Conservation (phyloP, 2,888 invertebrate genomes). For the Therioaphis trifolii region DNA sequence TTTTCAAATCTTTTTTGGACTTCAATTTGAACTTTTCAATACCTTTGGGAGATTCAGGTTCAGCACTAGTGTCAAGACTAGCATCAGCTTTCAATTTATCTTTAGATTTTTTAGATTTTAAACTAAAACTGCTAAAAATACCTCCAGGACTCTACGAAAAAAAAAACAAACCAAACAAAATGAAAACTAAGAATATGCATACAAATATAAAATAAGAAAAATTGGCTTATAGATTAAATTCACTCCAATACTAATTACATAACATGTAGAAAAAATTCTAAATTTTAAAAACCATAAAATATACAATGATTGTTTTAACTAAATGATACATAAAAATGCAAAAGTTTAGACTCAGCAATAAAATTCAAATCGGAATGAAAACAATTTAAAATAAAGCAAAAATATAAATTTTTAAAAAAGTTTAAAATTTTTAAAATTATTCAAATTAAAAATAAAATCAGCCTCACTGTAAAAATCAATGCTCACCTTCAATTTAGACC, state of each 20-base stretch:
- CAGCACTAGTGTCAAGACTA: constrained; percentile 12
- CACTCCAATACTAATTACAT: background rate
- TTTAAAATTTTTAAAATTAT: no score
- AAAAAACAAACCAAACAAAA: constrained; percentile 63
- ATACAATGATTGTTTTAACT: constrained; percentile 1
- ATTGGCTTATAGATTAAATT: constrained; percentile 12
- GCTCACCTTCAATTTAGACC: constrained; percentile 35
- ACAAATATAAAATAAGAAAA: constrained; percentile 6
- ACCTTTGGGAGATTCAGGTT: constrained; percentile 58
- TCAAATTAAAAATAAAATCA: constrained; percentile 6
- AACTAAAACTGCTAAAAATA: constrained; percentile 65
- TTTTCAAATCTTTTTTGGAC: constrained; percentile 69
- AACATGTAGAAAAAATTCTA: background rate
- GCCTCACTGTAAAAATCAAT: background rate
- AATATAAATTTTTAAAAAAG: no score
- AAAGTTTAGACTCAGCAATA: no score
- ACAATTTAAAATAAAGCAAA: background rate
- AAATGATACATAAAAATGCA: no score
- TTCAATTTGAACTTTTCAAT: constrained; percentile 59
- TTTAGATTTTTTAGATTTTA: constrained; percentile 64
- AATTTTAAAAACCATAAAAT: background rate
- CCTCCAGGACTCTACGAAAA: constrained; percentile 64
- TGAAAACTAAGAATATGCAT: constrained; percentile 62
- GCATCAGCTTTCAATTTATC: constrained; percentile 59
- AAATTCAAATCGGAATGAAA: no score